These are phyloP conservation scores for Chloroceryle amazona DNA, from an alignment of 2,797 vertebrate species.

Conservation along the genomic window DNA sequence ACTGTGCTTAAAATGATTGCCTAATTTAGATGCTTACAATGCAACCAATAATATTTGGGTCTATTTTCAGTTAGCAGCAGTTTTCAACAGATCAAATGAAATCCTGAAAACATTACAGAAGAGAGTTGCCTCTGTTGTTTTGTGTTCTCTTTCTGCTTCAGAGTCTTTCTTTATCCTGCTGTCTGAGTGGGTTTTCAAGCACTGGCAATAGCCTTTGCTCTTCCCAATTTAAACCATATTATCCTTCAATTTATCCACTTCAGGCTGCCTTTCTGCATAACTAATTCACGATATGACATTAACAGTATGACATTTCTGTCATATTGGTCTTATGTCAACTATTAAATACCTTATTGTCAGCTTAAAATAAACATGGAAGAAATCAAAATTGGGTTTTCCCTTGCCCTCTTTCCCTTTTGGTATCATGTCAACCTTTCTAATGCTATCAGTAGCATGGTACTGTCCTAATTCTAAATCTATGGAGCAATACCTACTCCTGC, in stretches of 20 bases:
- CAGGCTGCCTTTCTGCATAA: neutral
- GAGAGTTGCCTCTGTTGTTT: neutral
- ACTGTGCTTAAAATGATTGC: neutral
- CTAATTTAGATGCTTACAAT: neutral
- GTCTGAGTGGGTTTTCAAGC: neutral
- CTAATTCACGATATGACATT: neutral
- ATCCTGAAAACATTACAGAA: neutral
- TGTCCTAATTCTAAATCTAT: neutral
- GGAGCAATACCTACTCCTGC: neutral
- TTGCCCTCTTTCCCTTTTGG: neutral
- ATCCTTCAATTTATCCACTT: neutral
- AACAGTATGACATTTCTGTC: neutral
- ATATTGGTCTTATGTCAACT: neutral
- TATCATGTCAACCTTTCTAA: neutral
- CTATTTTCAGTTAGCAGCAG: neutral
- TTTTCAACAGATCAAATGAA: neutral
- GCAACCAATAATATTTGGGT: neutral
- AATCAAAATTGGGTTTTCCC: neutral
- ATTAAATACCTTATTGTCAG: neutral
- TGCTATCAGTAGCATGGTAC: too few species aligned
- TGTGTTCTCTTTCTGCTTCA: neutral
- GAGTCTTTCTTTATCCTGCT: neutral
- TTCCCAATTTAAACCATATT: neutral
- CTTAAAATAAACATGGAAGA: neutral
- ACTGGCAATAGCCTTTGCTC: neutral